These are phyloP conservation scores for Sarcophaga carnaria DNA, from an alignment of 2,888 invertebrate genomes.

Conservation along the genomic window DNA sequence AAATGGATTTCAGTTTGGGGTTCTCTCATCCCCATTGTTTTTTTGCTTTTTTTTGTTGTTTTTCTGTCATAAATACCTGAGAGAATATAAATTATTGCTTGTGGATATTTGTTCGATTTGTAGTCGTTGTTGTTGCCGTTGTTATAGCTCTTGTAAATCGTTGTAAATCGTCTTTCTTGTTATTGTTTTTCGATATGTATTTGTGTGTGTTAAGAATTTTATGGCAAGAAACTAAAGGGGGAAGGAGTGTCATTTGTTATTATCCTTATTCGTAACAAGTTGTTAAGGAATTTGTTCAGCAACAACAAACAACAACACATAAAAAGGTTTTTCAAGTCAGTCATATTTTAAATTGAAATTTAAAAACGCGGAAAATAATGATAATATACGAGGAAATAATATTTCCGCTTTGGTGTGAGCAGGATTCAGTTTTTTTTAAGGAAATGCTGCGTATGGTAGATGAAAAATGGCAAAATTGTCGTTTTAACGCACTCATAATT, in stretches of 20 bases:
- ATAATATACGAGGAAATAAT: conserved; percentile 2
- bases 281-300: conserved; percentile 42
- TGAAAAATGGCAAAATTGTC: neutral
- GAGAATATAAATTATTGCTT: conserved; percentile 60
- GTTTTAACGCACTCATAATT: conserved; percentile 20
- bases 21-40: neutral
- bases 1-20: conserved; percentile 41
- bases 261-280: conserved; percentile 32
- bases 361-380: neutral
- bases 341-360: conserved; percentile 4
- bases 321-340: conserved; percentile 2
- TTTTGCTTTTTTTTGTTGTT: neutral
- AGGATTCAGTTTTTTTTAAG: neutral
- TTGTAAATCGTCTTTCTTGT: neutral
- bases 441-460: neutral
- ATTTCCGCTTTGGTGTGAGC: neutral
- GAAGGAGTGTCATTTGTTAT: neutral
- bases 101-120: conserved; percentile 22
- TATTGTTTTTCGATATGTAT: neutral
- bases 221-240: neutral
- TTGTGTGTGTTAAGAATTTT: conserved; percentile 8
- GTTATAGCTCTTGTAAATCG: neutral
- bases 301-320: neutral
- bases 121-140: conserved; percentile 9
- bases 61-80: conserved; percentile 44